Evolutionary conservation across 2,888 invertebrate genomes (phyloP).

Genomic region (Tryphoninae sp.): DNA sequence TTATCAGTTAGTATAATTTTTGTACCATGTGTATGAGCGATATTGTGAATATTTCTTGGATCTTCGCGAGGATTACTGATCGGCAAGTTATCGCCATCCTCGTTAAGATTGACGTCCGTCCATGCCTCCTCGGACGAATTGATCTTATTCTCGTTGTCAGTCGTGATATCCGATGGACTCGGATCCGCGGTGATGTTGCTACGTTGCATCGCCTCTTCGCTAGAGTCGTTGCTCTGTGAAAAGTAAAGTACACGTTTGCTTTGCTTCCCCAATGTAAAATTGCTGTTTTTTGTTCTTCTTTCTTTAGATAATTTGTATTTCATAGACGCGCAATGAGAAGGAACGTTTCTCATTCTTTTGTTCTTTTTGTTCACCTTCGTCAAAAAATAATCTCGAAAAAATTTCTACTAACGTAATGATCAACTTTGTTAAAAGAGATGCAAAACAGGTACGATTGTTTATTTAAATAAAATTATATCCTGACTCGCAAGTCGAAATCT

Average conservation of each 20-base stretch:
- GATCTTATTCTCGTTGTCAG: conserved; percentile 80
- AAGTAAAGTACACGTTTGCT: conserved; percentile 45
- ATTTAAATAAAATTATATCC: conserved; percentile 9
- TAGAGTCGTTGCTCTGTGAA: conserved; percentile 92
- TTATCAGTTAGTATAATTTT: not conserved
- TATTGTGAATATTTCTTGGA: conserved; percentile 84
- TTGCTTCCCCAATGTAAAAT: conserved; percentile 1
- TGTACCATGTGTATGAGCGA: conserved; percentile 82
- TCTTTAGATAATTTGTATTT: not conserved
- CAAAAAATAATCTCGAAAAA: conserved; percentile 3
- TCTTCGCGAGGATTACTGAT: conserved; percentile 82
- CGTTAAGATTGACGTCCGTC: conserved; percentile 96
- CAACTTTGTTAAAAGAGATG: conserved; percentile 21
- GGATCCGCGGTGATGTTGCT: conserved; percentile 79
- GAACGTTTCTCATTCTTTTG: conserved; percentile 3
- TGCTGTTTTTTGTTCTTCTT: not conserved
- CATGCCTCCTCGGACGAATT: conserved; percentile 90
- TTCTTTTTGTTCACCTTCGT: conserved; percentile 9
- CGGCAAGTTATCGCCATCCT: conserved; percentile 85
- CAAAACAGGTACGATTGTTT: conserved; percentile 20
- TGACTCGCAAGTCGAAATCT: conserved; percentile 34
- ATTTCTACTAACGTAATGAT: conserved; percentile 9
- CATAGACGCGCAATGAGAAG: conserved; percentile 8
- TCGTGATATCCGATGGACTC: conserved; percentile 79
- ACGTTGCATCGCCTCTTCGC: conserved; percentile 85